Conservation (phyloP, 2,797 vertebrate species). For the Oreochromis grahami region DNA sequence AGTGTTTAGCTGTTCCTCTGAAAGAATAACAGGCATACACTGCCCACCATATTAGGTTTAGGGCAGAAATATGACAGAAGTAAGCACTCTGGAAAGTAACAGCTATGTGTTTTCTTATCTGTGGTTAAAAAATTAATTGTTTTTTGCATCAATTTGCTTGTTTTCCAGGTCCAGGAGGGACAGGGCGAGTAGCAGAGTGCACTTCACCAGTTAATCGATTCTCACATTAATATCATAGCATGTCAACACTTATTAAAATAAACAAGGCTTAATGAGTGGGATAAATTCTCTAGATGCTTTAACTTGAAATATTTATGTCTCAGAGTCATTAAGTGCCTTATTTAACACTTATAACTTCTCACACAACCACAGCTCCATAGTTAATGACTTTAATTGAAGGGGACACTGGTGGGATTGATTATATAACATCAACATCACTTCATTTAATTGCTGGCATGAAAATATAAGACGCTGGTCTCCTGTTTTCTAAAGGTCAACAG, state of each 20-base stretch:
- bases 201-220: neutral
- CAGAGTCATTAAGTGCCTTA: neutral
- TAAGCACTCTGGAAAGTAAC: neutral
- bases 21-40: neutral
- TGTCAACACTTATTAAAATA: neutral
- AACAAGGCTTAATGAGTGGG: neutral
- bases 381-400: neutral
- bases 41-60: rapidly evolving
- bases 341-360: neutral
- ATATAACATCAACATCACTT: neutral
- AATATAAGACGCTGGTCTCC: rapidly evolving
- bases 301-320: neutral
- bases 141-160: neutral
- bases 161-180: slow-evolving; percentile 45
- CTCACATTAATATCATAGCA: neutral
- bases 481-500: neutral
- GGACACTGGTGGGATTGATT: neutral
- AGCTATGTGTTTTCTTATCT: neutral
- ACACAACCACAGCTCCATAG: neutral
- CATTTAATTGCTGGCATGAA: neutral
- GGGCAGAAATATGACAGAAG: neutral
- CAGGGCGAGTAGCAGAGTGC: slow-evolving; percentile 23
- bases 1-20: rapidly evolving
- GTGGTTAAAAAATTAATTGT: rapidly evolving
- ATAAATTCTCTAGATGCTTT: neutral